phyloP scores from a whole-genome alignment of 1,140 invertebrate species.

The Pachyrhynchus sulphureomaculatus region DNA sequence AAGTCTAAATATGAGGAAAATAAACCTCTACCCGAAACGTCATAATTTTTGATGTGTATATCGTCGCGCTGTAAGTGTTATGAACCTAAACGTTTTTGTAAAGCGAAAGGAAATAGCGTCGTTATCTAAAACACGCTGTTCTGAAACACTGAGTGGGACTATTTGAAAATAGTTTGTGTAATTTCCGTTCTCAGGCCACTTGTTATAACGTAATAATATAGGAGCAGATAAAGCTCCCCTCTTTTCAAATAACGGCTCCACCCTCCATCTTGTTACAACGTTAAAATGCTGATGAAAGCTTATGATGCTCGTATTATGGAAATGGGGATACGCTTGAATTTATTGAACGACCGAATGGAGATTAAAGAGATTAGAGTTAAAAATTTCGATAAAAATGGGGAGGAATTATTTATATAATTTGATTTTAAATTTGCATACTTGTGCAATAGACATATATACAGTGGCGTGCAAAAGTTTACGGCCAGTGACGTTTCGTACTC shows the following conservation, averaged over 20 bases:
- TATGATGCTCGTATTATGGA: no score
- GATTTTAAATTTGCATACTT: no score
- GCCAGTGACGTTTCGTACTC: no score
- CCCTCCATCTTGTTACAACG: no score
- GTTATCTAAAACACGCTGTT: conserved; percentile 41
- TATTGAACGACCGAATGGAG: no score
- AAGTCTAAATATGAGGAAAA: neutral
- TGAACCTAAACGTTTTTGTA: conserved; percentile 36
- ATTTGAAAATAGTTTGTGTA: conserved; percentile 51
- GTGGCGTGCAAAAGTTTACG: no score
- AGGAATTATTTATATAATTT: no score
- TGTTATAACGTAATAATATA: conserved; percentile 50
- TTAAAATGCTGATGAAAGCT: no score
- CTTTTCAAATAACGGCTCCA: neutral
- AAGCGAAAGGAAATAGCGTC: conserved; percentile 43
- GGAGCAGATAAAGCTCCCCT: conserved; percentile 34
- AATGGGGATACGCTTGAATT: no score
- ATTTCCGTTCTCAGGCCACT: conserved; percentile 49
- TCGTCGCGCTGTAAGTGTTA: neutral
- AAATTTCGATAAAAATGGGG: no score
- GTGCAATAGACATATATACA: no score
- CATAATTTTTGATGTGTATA: conserved; percentile 23
- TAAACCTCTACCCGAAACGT: conserved; percentile 17
- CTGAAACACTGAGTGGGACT: conserved; percentile 48
- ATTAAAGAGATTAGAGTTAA: no score